Conservation (phyloP, 2,888 invertebrate species). For the Allophyes oxyacanthae region DNA sequence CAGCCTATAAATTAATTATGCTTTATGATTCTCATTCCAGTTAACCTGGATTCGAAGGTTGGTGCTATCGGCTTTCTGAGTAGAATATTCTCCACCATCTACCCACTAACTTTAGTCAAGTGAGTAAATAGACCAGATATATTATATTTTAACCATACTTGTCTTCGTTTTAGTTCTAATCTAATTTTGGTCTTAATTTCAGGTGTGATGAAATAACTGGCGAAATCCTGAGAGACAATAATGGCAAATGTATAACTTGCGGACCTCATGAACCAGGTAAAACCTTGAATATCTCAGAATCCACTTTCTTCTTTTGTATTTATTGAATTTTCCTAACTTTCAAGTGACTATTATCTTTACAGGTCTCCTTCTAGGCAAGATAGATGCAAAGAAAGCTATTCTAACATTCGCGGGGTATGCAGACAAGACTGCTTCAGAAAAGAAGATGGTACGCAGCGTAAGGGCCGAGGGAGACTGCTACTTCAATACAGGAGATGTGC, state of each 20-base stretch:
- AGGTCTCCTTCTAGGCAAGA: slow-evolving; percentile 93
- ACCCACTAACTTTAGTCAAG: slow-evolving; percentile 84
- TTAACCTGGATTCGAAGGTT: slow-evolving; percentile 95
- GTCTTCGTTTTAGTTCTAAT: too few species aligned
- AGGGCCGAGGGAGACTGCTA: slow-evolving; percentile 95
- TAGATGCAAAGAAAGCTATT: slow-evolving; percentile 84
- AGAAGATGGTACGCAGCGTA: slow-evolving; percentile 95
- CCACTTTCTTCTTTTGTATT: too few species aligned
- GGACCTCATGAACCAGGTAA: slow-evolving; percentile 95
- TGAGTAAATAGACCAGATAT: slow-evolving; percentile 58
- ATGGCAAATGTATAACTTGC: slow-evolving; percentile 94
- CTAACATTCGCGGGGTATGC: slow-evolving; percentile 85
- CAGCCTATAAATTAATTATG: background rate
- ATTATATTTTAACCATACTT: too few species aligned
- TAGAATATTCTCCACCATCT: slow-evolving; percentile 84
- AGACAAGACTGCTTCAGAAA: slow-evolving; percentile 92
- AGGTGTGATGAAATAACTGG: slow-evolving; percentile 93
- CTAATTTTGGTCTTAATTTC: slow-evolving; percentile 30
- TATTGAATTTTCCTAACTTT: too few species aligned
- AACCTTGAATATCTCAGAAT: background rate
- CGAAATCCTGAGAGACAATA: slow-evolving; percentile 92
- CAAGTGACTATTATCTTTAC: slow-evolving; percentile 42
- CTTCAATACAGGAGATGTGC: slow-evolving; percentile 97
- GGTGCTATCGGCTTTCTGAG: slow-evolving; percentile 98
- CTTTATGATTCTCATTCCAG: slow-evolving; percentile 86